Conservation (phyloP, 2,888 invertebrate species). For the Polymixis flavicincta region DNA sequence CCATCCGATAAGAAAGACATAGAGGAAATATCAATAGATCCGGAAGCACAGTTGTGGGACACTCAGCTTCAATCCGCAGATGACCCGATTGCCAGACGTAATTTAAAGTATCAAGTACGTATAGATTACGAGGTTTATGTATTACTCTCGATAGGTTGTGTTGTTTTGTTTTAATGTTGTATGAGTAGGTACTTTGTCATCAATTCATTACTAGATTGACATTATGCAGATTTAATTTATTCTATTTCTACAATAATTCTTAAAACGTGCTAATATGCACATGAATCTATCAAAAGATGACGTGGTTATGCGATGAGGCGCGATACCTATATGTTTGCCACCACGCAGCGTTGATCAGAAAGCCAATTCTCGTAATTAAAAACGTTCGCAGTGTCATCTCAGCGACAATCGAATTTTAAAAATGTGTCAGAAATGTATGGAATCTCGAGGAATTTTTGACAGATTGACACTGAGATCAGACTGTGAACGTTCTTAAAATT, state of each 20-base stretch:
- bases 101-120: background rate
- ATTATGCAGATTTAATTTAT: background rate
- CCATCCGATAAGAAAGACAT: slow-evolving; percentile 32
- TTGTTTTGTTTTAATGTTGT: background rate
- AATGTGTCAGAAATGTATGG: too few species aligned
- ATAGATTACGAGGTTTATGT: background rate
- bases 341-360: background rate
- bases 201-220: background rate
- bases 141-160: background rate
- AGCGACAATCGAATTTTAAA: too few species aligned
- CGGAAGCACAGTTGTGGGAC: slow-evolving; percentile 46
- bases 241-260: background rate
- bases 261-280: background rate
- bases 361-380: too few species aligned
- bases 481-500: too few species aligned
- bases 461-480: too few species aligned
- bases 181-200: background rate
- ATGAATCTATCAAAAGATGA: background rate
- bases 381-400: too few species aligned
- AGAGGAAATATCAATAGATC: background rate
- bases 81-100: background rate
- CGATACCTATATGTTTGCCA: background rate
- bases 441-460: too few species aligned
- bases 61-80: slow-evolving; percentile 34
- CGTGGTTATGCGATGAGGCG: background rate